Base-by-base conservation (phyloP, 2,113 vertebrate species). In the Edolisoma coerulescens region DNA sequence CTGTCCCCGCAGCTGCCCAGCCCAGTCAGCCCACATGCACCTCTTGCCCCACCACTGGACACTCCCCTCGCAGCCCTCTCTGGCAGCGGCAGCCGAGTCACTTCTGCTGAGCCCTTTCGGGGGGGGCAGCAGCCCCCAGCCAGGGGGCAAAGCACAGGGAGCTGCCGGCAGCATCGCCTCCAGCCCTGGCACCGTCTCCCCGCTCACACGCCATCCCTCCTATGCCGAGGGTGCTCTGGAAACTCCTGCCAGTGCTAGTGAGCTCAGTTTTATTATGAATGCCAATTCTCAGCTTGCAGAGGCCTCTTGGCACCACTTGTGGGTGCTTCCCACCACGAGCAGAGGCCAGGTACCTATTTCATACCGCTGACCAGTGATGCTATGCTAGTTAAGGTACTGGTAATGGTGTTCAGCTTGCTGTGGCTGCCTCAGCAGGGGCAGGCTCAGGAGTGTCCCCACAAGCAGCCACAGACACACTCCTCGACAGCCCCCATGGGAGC, bases 21-120 rank as follows among this genome's bases (percentile, higher is more conserved):
- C 11, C 24, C 37, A 17, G 28, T 7, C 61, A 24, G 19, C 11
- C 23, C 21, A 2, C 6, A 1, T 7, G 1, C 24, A 16, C 32
- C 22, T 57, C 84, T 16, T 6, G 11, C 42, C 32, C 68, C 68
- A 2, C 9, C 7, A 2, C 19, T 3, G 2, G 19, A 1, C 1
- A 3, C 27, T 39, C 18, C 61, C 18, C 35, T 64, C 5, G 1
- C 44, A 60, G 44, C 26, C 26, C 16, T 4, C 30, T 61, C 18
- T 3, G 2, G 53, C 21, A 1, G 53, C 6, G 3, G 53, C 1
- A 24, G 45, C 67, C 4, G 30, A 42, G 71, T 42, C 49, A 1
- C 61, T 59, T n/a, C 44, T 33, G 64, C 92, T 19, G 28, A 54
- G 57, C 26, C 45, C 26, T 78, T 45, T 8, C 18, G 1, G 1